Evolutionary conservation across 2,888 invertebrate species (phyloP).

Genomic region (Abrostola tripartita): DNA sequence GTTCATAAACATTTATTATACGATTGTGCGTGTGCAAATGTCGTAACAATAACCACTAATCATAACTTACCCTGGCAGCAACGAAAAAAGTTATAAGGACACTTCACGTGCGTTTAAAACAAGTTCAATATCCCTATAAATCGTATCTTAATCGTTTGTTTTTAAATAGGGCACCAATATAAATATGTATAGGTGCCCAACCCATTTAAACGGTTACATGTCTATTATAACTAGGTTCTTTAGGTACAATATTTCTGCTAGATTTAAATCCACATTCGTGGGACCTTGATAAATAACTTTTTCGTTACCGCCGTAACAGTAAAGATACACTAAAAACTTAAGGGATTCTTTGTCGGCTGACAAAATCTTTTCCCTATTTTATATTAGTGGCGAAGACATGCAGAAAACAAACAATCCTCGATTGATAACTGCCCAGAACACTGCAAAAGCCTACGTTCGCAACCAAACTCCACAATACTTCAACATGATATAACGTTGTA

Average conservation of each 20-base stretch:
- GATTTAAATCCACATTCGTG: not conserved
- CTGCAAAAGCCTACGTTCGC: slow-evolving; percentile 1
- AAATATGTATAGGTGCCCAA: not conserved
- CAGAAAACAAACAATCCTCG: slow-evolving; percentile 17
- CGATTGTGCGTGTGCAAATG: slow-evolving; percentile 59
- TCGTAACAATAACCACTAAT: slow-evolving; percentile 48
- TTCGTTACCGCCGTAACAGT: not conserved
- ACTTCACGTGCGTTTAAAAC: not conserved
- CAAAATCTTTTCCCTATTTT: slow-evolving; percentile 6
- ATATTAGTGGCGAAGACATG: slow-evolving; percentile 24
- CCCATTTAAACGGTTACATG: no score
- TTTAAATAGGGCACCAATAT: not conserved
- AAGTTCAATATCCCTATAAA: not conserved
- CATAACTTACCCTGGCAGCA: slow-evolving; percentile 23
- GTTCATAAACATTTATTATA: slow-evolving; percentile 42
- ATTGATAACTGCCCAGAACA: slow-evolving; percentile 30
- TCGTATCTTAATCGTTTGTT: not conserved
- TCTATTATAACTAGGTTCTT: not conserved
- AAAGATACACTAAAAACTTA: slow-evolving; percentile 3
- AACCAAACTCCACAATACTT: slow-evolving; percentile 7
- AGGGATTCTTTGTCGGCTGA: slow-evolving; percentile 10
- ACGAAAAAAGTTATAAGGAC: not conserved
- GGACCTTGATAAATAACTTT: not conserved
- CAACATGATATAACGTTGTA: slow-evolving; percentile 6
- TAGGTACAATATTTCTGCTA: not conserved